Evolutionary conservation across 2,797 vertebrate species (phyloP), one percentile per base, ranked within the genome.

Genomic region (Brotula barbata): DNA sequence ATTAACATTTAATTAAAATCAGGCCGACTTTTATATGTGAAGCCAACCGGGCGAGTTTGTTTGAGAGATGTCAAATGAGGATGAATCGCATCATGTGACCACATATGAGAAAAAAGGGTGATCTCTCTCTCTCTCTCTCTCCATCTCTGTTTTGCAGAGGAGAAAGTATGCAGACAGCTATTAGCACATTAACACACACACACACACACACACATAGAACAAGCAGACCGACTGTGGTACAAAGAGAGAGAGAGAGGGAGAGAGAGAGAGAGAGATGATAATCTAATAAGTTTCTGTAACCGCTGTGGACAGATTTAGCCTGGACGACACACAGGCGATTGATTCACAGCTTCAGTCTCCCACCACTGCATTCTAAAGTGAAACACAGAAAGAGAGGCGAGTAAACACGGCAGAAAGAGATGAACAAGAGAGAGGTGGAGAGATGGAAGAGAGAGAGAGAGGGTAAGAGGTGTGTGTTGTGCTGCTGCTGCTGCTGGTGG

Each of bases 221-320:
- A 58, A 22, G 17, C 17, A 53, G 45, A 47, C 22, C 66, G 54
- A 67, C 49, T 40, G 36, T 21, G 0, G 16, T 10, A 46, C 49
- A 60, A 21, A 47, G 25, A 28, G 25, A 4, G 25, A 4, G 25
- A 28, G 25, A 4, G 25, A 4, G 25, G 50, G 48, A 39, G 49
- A 55, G 22, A 55, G 49, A 60, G 33, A 58, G 2, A 54, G 28
- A 37, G 34, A 17, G 53, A 48, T 40, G 9, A 75, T 81, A 77
- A 85, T 83, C 61, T 71, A 82, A 83, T 80, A 73, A 75, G 42
- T 68, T 74, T 61, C 45, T 70, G 59, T 23, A 63, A 67, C 58
- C 52, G 57, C 60, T 36, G 14, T 8, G 16, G 73, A 81, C 61
- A 40, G 57, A 85, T 84, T 82, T 69, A 82, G 72, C 58, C 64